Conservation (phyloP, 1,140 invertebrate species). For the Calephelis virginiensis region DNA sequence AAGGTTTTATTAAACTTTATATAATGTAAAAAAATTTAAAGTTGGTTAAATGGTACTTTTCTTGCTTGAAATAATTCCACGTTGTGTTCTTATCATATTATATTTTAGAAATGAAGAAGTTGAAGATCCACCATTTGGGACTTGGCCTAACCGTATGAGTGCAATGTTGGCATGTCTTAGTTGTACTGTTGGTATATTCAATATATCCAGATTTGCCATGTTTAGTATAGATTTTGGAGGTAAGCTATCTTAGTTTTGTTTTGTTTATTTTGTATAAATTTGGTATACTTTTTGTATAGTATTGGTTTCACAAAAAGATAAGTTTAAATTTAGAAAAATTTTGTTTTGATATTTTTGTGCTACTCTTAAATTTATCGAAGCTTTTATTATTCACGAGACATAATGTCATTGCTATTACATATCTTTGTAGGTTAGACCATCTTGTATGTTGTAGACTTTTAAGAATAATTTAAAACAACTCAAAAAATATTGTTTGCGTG, state of each 20-base stretch:
- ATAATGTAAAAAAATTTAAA: no score
- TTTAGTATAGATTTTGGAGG: conserved; percentile 87
- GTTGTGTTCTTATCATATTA: no score
- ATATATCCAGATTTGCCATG: conserved; percentile 92
- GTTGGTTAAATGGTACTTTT: no score
- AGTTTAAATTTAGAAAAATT: no score
- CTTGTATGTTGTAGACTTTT: no score
- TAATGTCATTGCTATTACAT: conserved; percentile 4
- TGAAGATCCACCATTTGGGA: conserved; percentile 64
- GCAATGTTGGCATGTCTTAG: conserved; percentile 89
- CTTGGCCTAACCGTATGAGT: conserved; percentile 90
- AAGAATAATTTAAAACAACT: no score
- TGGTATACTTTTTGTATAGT: not conserved
- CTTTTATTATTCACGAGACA: not conserved
- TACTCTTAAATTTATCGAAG: not conserved
- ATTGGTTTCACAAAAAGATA: no score
- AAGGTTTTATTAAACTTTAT: no score
- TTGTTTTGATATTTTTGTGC: no score
- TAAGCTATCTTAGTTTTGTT: conserved; percentile 65
- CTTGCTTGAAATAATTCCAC: no score
- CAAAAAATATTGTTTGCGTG: no score
- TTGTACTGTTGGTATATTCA: conserved; percentile 92
- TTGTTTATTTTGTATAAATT: conserved; percentile 24
- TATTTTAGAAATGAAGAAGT: conserved; percentile 57
- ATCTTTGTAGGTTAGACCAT: not conserved